Conservation (phyloP, 2,113 vertebrate genomes). For the Gadus macrocephalus region DNA sequence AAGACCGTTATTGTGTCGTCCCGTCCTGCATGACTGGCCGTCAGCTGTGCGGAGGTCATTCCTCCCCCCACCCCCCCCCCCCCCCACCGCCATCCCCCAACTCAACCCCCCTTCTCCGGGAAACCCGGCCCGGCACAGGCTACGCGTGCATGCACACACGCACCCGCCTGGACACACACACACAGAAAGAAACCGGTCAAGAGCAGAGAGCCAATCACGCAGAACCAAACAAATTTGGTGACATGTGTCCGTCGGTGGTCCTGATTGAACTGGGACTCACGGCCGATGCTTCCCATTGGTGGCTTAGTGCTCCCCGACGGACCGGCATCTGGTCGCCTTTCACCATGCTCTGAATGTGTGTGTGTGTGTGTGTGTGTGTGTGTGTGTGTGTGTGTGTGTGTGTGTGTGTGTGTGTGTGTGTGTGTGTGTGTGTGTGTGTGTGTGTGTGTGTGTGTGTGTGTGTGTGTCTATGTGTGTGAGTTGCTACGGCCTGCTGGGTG, state of each 20-base stretch:
- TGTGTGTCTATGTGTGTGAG: too few species aligned
- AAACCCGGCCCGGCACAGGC: conserved; percentile 52
- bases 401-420: too few species aligned
- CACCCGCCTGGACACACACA: conserved; percentile 19
- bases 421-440: neutral
- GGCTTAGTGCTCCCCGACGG: conserved; percentile 53
- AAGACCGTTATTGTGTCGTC: conserved; percentile 69
- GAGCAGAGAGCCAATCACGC: conserved; percentile 56
- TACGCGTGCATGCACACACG: conserved; percentile 63
- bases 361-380: too few species aligned
- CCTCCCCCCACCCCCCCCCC: conserved; percentile 15
- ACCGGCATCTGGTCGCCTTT: conserved; percentile 60
- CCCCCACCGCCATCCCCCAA: conserved; percentile 13
- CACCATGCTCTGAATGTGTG: conserved; percentile 23
- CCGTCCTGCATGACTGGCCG: conserved; percentile 70
- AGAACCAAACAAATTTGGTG: conserved; percentile 51
- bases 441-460: too few species aligned
- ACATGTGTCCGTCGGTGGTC: conserved; percentile 56
- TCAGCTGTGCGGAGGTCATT: conserved; percentile 65
- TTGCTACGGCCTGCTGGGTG: conserved; percentile 43
- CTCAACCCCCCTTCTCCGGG: conserved; percentile 26
- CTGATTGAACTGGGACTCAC: conserved; percentile 68
- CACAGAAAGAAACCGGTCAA: conserved; percentile 1
- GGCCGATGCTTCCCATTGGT: conserved; percentile 63
- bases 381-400: too few species aligned